Evolutionary conservation across 2,797 vertebrate genomes (phyloP).

Genomic region (Ispidina lecontei): DNA sequence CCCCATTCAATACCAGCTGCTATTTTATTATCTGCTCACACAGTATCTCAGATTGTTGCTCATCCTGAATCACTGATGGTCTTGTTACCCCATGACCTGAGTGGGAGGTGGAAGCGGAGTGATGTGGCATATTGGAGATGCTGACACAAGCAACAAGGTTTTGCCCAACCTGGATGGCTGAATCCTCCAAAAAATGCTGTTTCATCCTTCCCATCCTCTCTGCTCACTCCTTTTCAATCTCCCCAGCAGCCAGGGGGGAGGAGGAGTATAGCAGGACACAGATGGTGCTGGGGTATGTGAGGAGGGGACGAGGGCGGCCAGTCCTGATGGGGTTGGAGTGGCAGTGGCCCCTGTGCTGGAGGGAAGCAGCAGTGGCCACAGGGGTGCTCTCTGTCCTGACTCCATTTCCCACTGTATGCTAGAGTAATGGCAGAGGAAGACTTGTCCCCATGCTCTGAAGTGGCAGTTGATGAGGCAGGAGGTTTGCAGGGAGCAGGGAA

Average conservation of each 20-base stretch:
- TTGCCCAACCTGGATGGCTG: not conserved
- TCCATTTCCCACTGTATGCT: fast-evolving
- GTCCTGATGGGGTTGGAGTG: not conserved
- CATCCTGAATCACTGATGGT: fast-evolving
- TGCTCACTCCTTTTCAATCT: not conserved
- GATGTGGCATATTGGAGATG: not conserved
- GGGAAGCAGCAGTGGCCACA: fast-evolving
- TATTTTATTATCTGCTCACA: not conserved
- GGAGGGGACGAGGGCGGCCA: not conserved
- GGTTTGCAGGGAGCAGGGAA: not conserved
- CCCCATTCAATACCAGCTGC: not conserved
- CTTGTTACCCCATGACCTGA: not conserved
- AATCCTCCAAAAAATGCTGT: not conserved
- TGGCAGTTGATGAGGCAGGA: not conserved
- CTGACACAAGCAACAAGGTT: not conserved
- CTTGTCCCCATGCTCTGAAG: fast-evolving
- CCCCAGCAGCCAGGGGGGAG: not conserved
- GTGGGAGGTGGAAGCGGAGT: not conserved
- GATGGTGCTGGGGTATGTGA: fast-evolving
- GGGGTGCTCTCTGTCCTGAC: not conserved
- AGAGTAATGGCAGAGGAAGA: fast-evolving
- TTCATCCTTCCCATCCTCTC: not conserved
- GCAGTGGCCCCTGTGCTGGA: not conserved
- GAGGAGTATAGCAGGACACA: not conserved
- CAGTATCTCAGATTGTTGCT: not conserved